Evolutionary conservation across 1,140 invertebrate genomes (phyloP).

Genomic region (Streblospio benedicti): DNA sequence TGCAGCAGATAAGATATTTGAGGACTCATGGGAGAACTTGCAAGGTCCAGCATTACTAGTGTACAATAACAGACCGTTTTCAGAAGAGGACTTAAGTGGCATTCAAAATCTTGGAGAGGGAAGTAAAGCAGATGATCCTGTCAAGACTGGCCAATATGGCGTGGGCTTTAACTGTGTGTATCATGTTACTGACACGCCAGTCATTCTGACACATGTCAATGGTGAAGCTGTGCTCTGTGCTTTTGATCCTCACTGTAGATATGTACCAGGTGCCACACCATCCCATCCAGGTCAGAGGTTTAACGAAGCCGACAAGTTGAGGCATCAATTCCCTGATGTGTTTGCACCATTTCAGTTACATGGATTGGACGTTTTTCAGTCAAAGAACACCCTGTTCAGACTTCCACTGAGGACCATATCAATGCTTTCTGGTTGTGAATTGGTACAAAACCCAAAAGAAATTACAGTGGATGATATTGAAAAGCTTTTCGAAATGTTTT

Average conservation of each 20-base stretch:
- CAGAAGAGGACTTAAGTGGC: slow-evolving; percentile 22
- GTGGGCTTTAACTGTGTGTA: slow-evolving; percentile 14
- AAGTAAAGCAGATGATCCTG: slow-evolving; percentile 16
- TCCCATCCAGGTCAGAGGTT: slow-evolving; percentile 21
- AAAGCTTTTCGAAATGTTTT: too few species aligned
- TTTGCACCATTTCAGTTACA: too few species aligned
- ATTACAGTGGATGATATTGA: too few species aligned
- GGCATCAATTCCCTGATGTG: slow-evolving; percentile 26
- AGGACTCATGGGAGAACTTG: slow-evolving; percentile 10
- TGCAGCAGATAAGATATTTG: slow-evolving; percentile 17
- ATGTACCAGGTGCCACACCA: slow-evolving; percentile 22
- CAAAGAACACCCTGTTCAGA: too few species aligned
- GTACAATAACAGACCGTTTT: slow-evolving; percentile 27
- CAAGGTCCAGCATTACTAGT: slow-evolving; percentile 23
- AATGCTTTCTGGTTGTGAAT: too few species aligned
- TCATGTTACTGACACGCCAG: slow-evolving; percentile 12
- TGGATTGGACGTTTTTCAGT: too few species aligned
- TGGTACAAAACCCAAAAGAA: too few species aligned
- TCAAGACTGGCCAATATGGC: slow-evolving; percentile 23
- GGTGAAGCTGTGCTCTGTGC: slow-evolving; percentile 22
- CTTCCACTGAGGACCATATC: too few species aligned
- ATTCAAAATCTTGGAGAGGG: slow-evolving; percentile 27
- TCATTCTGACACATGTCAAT: slow-evolving; percentile 1
- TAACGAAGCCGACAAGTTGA: slow-evolving; percentile 20
- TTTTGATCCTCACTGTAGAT: slow-evolving; percentile 35